phyloP scores from a whole-genome alignment of 64 coral and sea anemone genomes.

The Cladopsammia gracilis region DNA sequence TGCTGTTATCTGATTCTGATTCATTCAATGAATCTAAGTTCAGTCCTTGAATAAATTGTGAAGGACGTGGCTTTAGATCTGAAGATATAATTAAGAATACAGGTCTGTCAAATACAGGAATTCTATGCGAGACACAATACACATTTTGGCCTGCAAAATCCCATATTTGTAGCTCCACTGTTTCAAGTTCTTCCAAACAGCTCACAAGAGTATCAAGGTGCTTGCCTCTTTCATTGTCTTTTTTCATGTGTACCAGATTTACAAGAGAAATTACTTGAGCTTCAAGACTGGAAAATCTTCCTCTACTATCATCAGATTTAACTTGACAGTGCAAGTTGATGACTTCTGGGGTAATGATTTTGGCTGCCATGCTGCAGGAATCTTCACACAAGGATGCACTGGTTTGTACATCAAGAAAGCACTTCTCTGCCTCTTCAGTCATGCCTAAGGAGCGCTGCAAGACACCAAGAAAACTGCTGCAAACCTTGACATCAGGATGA shows the following conservation, averaged over 20 bases:
- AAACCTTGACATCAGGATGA: conserved; percentile 7
- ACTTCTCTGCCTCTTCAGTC: not conserved
- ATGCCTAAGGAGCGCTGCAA: not conserved
- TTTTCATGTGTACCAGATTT: not conserved
- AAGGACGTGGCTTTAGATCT: not conserved
- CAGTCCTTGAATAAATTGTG: too few species aligned
- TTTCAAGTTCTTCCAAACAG: not conserved
- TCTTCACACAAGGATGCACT: not conserved
- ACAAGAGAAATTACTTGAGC: not conserved
- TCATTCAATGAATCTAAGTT: too few species aligned
- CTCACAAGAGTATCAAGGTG: not conserved
- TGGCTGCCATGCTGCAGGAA: too few species aligned
- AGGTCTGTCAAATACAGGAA: not conserved
- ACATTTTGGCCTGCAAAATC: not conserved
- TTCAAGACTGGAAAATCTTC: not conserved
- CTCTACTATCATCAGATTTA: not conserved
- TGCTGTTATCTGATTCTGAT: not conserved
- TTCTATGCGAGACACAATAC: not conserved
- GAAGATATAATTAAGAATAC: not conserved
- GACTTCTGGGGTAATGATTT: not conserved
- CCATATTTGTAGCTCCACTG: not conserved
- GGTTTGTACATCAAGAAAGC: not conserved
- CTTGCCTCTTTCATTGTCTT: not conserved
- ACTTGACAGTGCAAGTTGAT: not conserved
- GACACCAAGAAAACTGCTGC: not conserved